phyloP scores from a whole-genome alignment of 2,797 vertebrate species.

The Esox masquinongy region DNA sequence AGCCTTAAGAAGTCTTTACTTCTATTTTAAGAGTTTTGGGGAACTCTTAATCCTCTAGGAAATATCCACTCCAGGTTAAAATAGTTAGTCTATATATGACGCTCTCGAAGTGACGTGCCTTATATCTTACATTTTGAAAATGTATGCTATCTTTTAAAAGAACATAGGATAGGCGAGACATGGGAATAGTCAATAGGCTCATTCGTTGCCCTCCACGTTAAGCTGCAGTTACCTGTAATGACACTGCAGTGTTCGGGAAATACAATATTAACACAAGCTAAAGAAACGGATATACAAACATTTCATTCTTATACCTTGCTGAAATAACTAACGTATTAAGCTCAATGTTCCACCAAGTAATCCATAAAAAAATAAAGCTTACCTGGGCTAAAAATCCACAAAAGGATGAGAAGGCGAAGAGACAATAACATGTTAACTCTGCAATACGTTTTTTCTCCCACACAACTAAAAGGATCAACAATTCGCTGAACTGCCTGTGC shows the following conservation, averaged over 20 bases:
- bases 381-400: slow-evolving; percentile 49
- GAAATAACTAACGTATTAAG: not conserved
- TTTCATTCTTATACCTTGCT: not conserved
- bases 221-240: too few species aligned
- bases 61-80: not conserved
- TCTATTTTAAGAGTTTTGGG: slow-evolving; percentile 20
- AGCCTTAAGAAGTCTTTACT: slow-evolving; percentile 14
- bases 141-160: too few species aligned
- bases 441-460: not conserved
- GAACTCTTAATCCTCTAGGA: not conserved
- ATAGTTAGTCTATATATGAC: too few species aligned
- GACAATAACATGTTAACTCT: slow-evolving; percentile 38
- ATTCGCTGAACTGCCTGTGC: not conserved
- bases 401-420: slow-evolving; percentile 25
- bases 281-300: too few species aligned
- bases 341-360: not conserved
- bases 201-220: too few species aligned
- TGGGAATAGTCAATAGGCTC: too few species aligned
- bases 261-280: too few species aligned
- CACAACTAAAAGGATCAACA: not conserved
- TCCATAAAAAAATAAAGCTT: slow-evolving; percentile 22
- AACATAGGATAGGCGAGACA: too few species aligned
- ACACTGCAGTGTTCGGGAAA: too few species aligned
- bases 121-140: too few species aligned
- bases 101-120: too few species aligned